phyloP scores from a whole-genome alignment of 1,140 invertebrate genomes.

The Myzus persicae region DNA sequence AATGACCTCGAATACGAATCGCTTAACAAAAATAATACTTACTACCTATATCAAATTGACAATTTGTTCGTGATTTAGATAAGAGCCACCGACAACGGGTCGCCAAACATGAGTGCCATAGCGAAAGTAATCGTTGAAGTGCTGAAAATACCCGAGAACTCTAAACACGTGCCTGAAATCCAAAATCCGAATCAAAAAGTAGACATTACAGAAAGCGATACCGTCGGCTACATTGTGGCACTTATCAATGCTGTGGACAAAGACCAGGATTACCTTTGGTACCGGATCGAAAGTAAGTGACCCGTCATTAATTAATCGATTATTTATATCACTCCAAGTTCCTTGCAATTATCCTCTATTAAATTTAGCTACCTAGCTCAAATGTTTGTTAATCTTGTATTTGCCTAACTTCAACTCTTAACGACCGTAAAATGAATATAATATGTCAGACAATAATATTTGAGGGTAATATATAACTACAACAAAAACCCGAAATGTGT shows the following conservation, averaged over 20 bases:
- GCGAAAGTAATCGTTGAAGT: conserved; percentile 77
- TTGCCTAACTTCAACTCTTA: neutral
- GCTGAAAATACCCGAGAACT: conserved; percentile 69
- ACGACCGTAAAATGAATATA: neutral
- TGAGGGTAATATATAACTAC: neutral
- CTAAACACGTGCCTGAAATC: conserved; percentile 72
- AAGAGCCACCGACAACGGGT: conserved; percentile 80
- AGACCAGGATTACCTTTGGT: conserved; percentile 87
- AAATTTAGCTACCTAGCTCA: neutral
- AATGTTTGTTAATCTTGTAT: neutral
- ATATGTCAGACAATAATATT: neutral
- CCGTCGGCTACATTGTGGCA: conserved; percentile 81
- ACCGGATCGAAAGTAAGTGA: conserved; percentile 83
- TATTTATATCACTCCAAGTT: neutral
- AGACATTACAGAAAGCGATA: conserved; percentile 83
- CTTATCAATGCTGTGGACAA: conserved; percentile 82
- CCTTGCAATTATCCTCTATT: neutral
- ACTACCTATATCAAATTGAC: neutral
- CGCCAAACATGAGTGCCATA: conserved; percentile 73
- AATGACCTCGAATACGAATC: neutral
- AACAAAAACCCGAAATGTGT: neutral
- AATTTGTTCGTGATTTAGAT: conserved; percentile 68
- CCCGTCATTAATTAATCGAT: neutral
- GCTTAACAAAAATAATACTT: neutral
- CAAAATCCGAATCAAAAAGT: conserved; percentile 72